Percentiles rank a stretch among this genome's conserved stretches.
phyloP scores from a whole-genome alignment of 2,888 invertebrate species.

The Mystacides longicornis region DNA sequence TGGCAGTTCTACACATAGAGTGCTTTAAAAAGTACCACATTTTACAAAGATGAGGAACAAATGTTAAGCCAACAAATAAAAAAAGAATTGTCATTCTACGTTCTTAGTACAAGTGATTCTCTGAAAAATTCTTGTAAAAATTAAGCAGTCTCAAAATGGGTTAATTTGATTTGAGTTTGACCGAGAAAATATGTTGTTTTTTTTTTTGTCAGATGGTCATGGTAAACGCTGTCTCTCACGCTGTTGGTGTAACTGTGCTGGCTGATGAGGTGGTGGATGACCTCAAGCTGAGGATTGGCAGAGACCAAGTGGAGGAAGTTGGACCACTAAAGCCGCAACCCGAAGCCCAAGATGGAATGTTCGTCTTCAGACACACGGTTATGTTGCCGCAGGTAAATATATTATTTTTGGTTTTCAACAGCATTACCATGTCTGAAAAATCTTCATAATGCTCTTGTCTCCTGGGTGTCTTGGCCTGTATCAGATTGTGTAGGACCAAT shows the following conservation, averaged over 20 bases:
- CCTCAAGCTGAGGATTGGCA: constrained; percentile 36
- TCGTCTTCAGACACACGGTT: constrained; percentile 37
- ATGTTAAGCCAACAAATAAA: no score
- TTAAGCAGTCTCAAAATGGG: no score
- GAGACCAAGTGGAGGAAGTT: constrained; percentile 27
- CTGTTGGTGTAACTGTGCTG: constrained; percentile 44
- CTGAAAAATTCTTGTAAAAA: no score
- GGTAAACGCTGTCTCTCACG: constrained; percentile 51
- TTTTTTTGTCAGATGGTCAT: constrained; percentile 39
- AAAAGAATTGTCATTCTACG: no score
- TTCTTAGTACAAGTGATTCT: no score
- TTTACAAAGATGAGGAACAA: no score
- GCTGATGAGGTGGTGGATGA: constrained; percentile 41
- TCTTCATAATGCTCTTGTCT: no score
- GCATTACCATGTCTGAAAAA: background rate
- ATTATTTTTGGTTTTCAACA: background rate
- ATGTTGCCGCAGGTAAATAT: constrained; percentile 37
- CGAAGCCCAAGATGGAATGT: constrained; percentile 30
- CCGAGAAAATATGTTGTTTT: constrained; percentile 24
- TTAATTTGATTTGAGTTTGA: no score
- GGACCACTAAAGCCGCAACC: constrained; percentile 19
- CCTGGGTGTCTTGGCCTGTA: no score
- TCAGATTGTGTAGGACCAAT: no score
- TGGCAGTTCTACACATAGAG: no score
- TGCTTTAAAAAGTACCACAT: no score